Conservation (phyloP, 2,797 vertebrate species). For the Morelia viridis region DNA sequence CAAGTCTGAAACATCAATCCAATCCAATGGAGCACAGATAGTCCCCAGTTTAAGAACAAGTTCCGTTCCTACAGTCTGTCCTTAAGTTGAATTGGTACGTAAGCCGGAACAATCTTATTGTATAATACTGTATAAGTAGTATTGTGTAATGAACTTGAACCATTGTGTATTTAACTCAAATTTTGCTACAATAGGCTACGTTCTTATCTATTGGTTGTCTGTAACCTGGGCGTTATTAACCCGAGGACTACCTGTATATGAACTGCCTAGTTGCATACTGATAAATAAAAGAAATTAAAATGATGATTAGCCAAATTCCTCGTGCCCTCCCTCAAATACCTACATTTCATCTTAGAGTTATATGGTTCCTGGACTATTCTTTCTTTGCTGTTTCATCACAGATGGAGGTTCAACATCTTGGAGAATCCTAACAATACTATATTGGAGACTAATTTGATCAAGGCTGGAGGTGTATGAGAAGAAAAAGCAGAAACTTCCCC, state of each 20-base stretch:
- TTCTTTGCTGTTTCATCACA: neutral
- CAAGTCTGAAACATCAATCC: neutral
- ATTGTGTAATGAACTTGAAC: no score
- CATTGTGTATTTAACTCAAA: no score
- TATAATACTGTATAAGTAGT: no score
- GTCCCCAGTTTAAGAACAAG: no score
- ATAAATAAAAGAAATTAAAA: neutral
- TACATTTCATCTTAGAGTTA: neutral
- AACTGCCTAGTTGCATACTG: neutral
- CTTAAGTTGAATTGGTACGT: no score
- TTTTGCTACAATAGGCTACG: no score
- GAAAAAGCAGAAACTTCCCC: neutral
- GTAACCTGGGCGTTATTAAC: no score
- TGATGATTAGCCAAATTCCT: neutral
- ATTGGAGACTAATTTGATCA: neutral
- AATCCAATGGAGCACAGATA: neutral
- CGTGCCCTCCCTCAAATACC: neutral
- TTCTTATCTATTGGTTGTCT: no score
- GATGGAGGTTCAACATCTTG: neutral
- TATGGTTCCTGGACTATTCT: neutral
- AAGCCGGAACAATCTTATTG: no score
- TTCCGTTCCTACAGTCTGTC: no score
- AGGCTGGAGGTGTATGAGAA: neutral
- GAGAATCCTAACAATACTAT: neutral
- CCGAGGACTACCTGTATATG: no score